A percentile compares a stretch with the other conserved stretches of the same genome.
phyloP scores from a whole-genome alignment of 2,888 invertebrate species.

The Strigamia maritima region DNA sequence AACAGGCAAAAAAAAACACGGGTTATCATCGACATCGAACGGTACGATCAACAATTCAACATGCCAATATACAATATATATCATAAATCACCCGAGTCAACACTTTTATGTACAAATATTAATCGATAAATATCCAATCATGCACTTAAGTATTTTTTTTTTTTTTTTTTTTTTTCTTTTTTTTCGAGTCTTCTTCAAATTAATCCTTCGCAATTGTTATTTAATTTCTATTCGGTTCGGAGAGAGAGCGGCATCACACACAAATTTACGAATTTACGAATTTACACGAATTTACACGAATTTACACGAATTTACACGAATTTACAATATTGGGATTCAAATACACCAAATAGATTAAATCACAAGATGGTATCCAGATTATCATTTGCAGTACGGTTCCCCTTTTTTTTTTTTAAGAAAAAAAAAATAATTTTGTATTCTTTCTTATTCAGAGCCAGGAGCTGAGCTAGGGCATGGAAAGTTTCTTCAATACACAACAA shows the following conservation, averaged over 20 bases:
- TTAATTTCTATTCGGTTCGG: background rate
- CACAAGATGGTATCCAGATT: slow-evolving; percentile 27
- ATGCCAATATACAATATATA: background rate
- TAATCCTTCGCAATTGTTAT: background rate
- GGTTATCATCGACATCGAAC: background rate
- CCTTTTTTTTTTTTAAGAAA: background rate
- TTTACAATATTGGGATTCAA: background rate
- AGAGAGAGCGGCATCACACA: slow-evolving; percentile 30
- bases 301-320: no score
- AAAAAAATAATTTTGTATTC: background rate
- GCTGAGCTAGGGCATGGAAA: slow-evolving; percentile 36
- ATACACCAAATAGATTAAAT: background rate
- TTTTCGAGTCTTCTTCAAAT: background rate
- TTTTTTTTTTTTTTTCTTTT: no score
- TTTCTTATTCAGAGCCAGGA: background rate
- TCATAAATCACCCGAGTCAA: no score
- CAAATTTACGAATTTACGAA: background rate
- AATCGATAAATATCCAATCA: no score
- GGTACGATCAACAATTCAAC: slow-evolving; percentile 8
- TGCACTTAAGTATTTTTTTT: no score
- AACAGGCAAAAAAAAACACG: slow-evolving; percentile 38
- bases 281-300: no score
- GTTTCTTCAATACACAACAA: slow-evolving; percentile 19
- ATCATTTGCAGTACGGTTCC: background rate
- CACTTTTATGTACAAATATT: no score